These are phyloP conservation scores for Leptobrachium ailaonicum DNA, from an alignment of 2,113 vertebrate species.

Conservation along the genomic window DNA sequence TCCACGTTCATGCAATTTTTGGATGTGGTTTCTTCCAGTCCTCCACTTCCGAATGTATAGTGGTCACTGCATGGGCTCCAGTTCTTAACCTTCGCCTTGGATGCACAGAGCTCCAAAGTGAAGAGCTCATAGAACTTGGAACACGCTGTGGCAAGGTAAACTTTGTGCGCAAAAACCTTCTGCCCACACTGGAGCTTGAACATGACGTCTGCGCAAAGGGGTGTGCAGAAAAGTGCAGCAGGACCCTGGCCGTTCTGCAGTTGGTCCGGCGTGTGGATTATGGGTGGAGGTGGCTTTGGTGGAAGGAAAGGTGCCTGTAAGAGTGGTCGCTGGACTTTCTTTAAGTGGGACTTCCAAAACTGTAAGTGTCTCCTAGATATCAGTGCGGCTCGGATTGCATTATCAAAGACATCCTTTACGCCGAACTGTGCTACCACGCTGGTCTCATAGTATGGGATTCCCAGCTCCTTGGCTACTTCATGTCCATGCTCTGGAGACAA, in stretches of 20 bases:
- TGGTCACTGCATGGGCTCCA: background rate
- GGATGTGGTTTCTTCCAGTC: slow-evolving; percentile 61
- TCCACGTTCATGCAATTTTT: slow-evolving; percentile 76
- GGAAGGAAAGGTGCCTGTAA: slow-evolving; percentile 86
- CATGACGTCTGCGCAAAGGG: slow-evolving; percentile 80
- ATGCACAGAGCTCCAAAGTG: slow-evolving; percentile 62
- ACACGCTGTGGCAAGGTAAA: slow-evolving; percentile 87
- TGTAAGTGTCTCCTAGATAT: slow-evolving; percentile 87
- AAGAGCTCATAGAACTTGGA: slow-evolving; percentile 90
- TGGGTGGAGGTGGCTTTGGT: slow-evolving; percentile 79
- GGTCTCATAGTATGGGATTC: slow-evolving; percentile 87
- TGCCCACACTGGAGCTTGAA: slow-evolving; percentile 77
- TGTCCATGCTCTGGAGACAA: slow-evolving; percentile 84
- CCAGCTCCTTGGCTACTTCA: slow-evolving; percentile 87
- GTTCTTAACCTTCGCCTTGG: background rate
- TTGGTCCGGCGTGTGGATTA: slow-evolving; percentile 77
- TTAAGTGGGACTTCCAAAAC: slow-evolving; percentile 90
- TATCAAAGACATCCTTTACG: slow-evolving; percentile 90
- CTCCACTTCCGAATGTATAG: rapidly evolving
- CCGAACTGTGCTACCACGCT: slow-evolving; percentile 91
- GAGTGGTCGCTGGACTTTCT: slow-evolving; percentile 82
- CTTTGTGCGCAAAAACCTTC: slow-evolving; percentile 80
- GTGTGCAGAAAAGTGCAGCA: slow-evolving; percentile 74
- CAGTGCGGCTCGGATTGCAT: slow-evolving; percentile 87
- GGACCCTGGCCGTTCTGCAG: slow-evolving; percentile 69